Conservation (phyloP, 2,888 invertebrate species). For the Dicranocentrus wangi region DNA sequence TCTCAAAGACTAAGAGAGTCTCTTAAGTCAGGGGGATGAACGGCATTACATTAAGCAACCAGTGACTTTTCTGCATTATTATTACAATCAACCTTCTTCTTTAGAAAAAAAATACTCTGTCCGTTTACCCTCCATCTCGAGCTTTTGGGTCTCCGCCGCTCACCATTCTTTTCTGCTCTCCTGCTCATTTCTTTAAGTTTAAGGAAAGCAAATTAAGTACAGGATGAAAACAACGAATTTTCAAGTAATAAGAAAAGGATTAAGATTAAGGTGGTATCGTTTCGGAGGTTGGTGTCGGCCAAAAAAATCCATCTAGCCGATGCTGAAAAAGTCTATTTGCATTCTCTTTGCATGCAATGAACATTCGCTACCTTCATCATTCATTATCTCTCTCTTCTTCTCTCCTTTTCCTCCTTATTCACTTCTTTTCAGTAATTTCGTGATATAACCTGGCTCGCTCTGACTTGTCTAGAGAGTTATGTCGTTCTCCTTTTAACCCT, state of each 20-base stretch:
- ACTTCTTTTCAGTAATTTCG: constrained; percentile 15
- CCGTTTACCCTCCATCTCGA: constrained; percentile 17
- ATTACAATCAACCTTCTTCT: constrained; percentile 42
- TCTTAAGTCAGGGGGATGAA: constrained; percentile 17
- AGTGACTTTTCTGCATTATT: constrained; percentile 36
- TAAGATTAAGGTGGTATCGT: constrained; percentile 65
- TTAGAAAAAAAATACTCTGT: constrained; percentile 20
- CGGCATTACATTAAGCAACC: constrained; percentile 23
- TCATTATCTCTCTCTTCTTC: constrained; percentile 68
- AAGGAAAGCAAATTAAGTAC: constrained; percentile 43
- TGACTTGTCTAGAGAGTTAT: constrained; percentile 14
- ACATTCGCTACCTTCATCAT: constrained; percentile 71
- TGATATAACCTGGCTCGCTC: constrained; percentile 9
- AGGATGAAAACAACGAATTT: constrained; percentile 51
- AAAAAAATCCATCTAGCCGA: constrained; percentile 34
- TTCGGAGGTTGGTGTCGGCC: constrained; percentile 37
- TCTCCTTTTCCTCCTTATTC: constrained; percentile 25
- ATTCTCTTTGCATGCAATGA: constrained; percentile 72
- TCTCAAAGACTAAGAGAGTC: not conserved
- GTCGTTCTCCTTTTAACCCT: constrained; percentile 21
- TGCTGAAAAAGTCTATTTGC: constrained; percentile 66
- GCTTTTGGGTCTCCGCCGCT: not conserved
- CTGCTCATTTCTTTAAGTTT: constrained; percentile 24
- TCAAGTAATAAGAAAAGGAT: constrained; percentile 62
- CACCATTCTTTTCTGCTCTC: not conserved